Evolutionary conservation across 2,888 invertebrate genomes (phyloP).

Genomic region (Xylocampa areola): DNA sequence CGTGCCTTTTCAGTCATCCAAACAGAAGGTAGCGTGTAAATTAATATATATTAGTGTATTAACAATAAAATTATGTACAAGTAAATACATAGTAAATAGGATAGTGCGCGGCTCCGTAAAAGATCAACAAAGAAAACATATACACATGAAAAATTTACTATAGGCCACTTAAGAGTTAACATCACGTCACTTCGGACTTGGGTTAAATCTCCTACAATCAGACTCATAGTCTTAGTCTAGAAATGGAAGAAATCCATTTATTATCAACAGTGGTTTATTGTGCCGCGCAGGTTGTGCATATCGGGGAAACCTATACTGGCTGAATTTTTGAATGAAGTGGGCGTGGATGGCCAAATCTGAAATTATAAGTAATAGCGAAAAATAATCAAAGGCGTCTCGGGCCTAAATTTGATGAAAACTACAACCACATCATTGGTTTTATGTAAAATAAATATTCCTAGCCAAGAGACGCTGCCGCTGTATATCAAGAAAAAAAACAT

Average conservation of each 20-base stretch:
- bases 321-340: too few relatives aligned
- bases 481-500: too few relatives aligned
- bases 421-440: too few relatives aligned
- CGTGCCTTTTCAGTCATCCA: conserved; percentile 58
- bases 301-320: conserved; percentile 18
- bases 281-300: conserved; percentile 21
- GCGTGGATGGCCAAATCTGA: too few relatives aligned
- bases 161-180: neutral
- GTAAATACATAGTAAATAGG: conserved; percentile 5
- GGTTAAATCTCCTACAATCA: conserved; percentile 19
- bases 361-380: too few relatives aligned
- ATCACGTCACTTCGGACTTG: conserved; percentile 1
- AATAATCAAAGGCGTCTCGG: too few relatives aligned
- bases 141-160: conserved; percentile 8
- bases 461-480: too few relatives aligned
- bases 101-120: conserved; percentile 5
- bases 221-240: conserved; percentile 19
- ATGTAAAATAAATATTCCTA: too few relatives aligned
- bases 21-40: conserved; percentile 70
- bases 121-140: conserved; percentile 15
- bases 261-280: conserved; percentile 12
- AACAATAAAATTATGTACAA: conserved; percentile 7
- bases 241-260: conserved; percentile 16
- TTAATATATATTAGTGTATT: conserved; percentile 64
- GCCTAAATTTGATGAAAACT: too few relatives aligned